phyloP scores from a whole-genome alignment of 2,113 vertebrate genomes.

The Hemichromis elongatus region DNA sequence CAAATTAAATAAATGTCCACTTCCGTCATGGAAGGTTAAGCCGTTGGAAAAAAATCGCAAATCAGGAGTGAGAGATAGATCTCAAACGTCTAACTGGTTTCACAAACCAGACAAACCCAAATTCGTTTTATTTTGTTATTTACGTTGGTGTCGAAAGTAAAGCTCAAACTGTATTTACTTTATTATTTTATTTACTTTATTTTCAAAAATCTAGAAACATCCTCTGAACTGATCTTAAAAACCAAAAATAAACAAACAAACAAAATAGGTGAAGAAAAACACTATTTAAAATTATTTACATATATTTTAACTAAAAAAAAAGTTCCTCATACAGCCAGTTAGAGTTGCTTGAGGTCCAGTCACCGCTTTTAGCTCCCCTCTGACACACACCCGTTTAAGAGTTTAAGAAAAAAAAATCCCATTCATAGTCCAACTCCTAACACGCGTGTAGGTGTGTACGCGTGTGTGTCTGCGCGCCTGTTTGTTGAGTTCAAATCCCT shows the following conservation, averaged over 20 bases:
- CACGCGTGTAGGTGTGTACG: background rate
- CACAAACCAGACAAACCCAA: background rate
- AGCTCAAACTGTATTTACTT: background rate
- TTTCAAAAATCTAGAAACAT: background rate
- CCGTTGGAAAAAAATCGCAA: background rate
- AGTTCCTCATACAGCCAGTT: background rate
- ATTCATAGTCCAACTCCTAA: background rate
- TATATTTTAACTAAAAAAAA: background rate
- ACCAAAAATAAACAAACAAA: background rate
- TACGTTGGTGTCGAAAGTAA: background rate
- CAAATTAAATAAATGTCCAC: background rate
- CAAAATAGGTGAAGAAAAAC: background rate
- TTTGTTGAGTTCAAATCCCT: constrained; percentile 1
- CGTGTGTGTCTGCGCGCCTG: background rate
- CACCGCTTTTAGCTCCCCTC: background rate
- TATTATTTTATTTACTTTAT: too few relatives aligned
- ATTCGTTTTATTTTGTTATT: background rate
- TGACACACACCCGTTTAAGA: background rate
- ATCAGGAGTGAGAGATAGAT: background rate
- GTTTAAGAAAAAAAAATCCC: background rate
- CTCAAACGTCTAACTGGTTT: background rate
- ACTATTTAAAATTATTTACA: background rate
- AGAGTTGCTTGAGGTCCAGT: background rate
- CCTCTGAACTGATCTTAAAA: background rate
- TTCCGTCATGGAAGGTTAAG: background rate